phyloP scores from a whole-genome alignment of 2,888 invertebrate species.

The Allolobophora icterica region DNA sequence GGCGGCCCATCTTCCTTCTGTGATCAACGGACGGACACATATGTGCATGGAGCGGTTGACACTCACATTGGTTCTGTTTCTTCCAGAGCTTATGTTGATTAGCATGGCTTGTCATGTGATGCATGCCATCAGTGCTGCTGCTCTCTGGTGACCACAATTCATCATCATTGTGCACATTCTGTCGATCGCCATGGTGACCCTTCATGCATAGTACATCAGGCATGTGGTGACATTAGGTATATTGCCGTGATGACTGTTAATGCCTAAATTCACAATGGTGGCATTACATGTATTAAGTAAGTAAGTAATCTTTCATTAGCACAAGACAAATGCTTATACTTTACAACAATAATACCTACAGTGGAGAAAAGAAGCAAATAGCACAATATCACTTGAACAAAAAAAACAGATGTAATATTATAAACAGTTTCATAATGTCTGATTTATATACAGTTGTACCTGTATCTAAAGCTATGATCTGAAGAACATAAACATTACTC shows the following conservation, averaged over 20 bases:
- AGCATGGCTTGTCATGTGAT: background rate
- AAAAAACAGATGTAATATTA: too few species aligned
- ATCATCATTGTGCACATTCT: background rate
- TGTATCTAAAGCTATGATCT: too few species aligned
- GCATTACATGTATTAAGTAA: background rate
- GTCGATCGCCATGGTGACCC: background rate
- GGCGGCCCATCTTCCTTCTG: background rate
- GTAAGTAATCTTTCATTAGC: too few species aligned
- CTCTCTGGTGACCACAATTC: background rate
- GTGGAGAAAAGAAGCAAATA: too few species aligned
- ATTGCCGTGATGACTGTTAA: background rate
- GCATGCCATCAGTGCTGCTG: conserved; percentile 8
- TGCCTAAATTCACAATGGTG: background rate
- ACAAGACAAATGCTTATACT: too few species aligned
- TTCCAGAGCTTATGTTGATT: background rate
- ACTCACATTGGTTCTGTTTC: background rate
- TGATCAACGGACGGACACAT: background rate
- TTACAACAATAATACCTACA: too few species aligned
- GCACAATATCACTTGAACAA: too few species aligned
- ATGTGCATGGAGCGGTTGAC: background rate
- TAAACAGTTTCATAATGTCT: too few species aligned
- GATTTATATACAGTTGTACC: too few species aligned
- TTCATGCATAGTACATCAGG: background rate
- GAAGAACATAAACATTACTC: too few species aligned
- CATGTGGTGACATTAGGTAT: background rate